Evolutionary conservation across 1,140 invertebrate species (phyloP).

Genomic region (Drosophila sp.): DNA sequence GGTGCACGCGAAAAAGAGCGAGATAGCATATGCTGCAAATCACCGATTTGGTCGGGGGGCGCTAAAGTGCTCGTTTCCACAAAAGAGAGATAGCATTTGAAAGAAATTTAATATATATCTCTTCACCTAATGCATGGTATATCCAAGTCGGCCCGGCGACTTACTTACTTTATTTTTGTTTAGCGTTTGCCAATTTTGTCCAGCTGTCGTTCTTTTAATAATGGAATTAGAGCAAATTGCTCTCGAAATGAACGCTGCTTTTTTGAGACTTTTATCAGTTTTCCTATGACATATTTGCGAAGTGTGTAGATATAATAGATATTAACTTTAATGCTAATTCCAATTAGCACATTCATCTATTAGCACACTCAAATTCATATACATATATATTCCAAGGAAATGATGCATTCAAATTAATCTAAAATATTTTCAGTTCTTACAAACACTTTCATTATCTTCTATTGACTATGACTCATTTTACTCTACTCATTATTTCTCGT

Average conservation of each 20-base stretch:
- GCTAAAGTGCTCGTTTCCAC: too few species aligned
- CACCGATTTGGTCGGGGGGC: too few species aligned
- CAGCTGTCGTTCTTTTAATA: conserved; percentile 3
- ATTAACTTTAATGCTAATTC: not conserved
- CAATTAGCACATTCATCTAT: not conserved
- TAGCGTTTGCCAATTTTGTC: conserved; percentile 2
- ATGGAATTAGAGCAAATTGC: conserved; percentile 7
- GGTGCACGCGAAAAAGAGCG: too few species aligned
- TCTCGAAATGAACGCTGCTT: not conserved
- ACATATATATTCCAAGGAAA: too few species aligned
- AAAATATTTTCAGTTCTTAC: not conserved
- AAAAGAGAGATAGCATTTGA: too few species aligned
- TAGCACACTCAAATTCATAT: not conserved
- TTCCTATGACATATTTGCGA: not conserved
- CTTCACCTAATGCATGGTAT: too few species aligned
- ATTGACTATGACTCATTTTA: not conserved
- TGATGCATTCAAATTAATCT: not conserved
- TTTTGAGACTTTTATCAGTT: not conserved
- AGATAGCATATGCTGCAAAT: too few species aligned
- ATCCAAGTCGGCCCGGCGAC: too few species aligned
- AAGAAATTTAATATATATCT: too few species aligned
- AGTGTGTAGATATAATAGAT: not conserved
- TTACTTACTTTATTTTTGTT: too few species aligned
- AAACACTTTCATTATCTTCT: not conserved
- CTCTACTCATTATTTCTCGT: too few species aligned